These are phyloP conservation scores for Stegodyphus dumicola DNA, from an alignment of 1,140 invertebrate genomes.

Conservation along the genomic window DNA sequence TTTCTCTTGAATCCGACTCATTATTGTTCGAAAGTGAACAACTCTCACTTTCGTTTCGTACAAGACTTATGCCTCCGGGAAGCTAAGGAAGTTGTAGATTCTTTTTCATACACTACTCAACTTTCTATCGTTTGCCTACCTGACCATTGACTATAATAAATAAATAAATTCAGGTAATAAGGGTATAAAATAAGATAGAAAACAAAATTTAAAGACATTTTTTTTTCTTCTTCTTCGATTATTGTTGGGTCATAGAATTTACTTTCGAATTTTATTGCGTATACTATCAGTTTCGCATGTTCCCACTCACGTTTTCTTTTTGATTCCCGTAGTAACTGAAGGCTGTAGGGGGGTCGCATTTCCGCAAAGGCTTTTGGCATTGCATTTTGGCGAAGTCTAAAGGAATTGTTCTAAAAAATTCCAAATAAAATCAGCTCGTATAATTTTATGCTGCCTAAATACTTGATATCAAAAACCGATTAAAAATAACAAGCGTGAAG, in stretches of 20 bases:
- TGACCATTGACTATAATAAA: neutral
- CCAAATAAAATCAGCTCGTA: too few relatives aligned
- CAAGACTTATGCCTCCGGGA: neutral
- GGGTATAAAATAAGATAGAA: constrained; percentile 3
- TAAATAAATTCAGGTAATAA: neutral
- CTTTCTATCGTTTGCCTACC: neutral
- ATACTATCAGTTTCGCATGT: neutral
- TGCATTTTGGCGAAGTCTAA: too few relatives aligned
- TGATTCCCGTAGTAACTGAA: too few relatives aligned
- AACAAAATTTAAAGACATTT: neutral
- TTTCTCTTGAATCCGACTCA: constrained; percentile 18
- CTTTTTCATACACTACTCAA: neutral
- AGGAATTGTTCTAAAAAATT: too few relatives aligned
- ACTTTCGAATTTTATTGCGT: neutral
- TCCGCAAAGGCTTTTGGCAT: too few relatives aligned
- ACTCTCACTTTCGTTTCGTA: neutral
- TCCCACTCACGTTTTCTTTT: too few relatives aligned
- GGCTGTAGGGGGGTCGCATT: too few relatives aligned
- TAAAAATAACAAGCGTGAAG: too few relatives aligned
- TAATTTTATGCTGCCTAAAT: too few relatives aligned
- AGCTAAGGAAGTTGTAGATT: neutral
- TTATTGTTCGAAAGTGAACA: constrained; percentile 16
- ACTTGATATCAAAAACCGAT: too few relatives aligned
- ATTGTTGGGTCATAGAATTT: neutral
- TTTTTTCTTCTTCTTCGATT: too few relatives aligned